These are phyloP conservation scores for Drosophila leonis DNA, from an alignment of 2,888 invertebrate species.

Conservation along the genomic window DNA sequence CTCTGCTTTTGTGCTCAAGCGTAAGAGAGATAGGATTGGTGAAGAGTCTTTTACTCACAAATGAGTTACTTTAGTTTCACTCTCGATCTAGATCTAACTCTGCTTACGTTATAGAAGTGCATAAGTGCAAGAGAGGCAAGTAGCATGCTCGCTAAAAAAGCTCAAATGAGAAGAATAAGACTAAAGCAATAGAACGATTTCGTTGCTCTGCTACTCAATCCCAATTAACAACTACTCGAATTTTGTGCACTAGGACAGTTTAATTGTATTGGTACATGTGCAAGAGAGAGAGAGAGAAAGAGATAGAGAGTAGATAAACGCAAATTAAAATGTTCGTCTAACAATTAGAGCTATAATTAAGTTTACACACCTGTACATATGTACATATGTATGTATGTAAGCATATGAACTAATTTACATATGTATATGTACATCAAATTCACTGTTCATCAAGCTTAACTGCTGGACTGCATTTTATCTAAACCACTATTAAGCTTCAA, in stretches of 20 bases:
- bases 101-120: not conserved
- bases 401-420: not conserved
- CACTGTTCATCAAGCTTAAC: slow-evolving; percentile 10
- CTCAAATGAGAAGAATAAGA: not conserved
- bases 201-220: not conserved
- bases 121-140: not conserved
- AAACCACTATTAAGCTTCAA: slow-evolving; percentile 27
- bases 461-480: slow-evolving; percentile 16
- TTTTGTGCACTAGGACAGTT: not conserved
- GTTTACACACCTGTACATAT: too few species aligned
- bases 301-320: not conserved
- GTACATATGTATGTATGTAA: not conserved
- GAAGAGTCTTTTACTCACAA: not conserved
- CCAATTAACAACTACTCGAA: not conserved
- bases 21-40: not conserved
- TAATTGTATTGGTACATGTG: not conserved
- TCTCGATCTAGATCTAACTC: not conserved
- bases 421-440: not conserved
- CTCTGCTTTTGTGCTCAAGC: not conserved
- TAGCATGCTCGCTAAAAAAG: not conserved
- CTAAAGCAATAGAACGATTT: not conserved
- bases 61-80: not conserved
- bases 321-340: not conserved
- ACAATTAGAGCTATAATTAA: too few species aligned
- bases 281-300: not conserved